A percentile compares a stretch with the other conserved stretches of the same genome.
Evolutionary conservation across 2,797 vertebrate genomes (phyloP).

Genomic region (Amazonetta brasiliensis): DNA sequence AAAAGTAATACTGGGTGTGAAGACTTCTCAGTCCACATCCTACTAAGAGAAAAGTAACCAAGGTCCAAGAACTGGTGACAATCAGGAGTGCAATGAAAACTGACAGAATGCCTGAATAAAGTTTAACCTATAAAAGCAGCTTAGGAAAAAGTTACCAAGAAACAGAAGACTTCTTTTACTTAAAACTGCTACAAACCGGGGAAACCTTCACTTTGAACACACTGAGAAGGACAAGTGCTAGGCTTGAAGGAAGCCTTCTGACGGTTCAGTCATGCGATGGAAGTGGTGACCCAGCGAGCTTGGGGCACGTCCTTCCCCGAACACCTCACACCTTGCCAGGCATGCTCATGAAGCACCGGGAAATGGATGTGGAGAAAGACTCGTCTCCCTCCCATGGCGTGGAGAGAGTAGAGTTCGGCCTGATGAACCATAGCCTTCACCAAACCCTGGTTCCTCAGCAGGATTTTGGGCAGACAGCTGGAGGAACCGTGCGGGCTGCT

Average conservation of each 20-base stretch:
- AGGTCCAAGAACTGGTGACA: not conserved
- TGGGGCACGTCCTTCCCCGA: accelerated
- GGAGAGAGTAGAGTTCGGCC: not conserved
- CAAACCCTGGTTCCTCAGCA: accelerated
- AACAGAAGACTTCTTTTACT: not conserved
- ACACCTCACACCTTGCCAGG: not conserved
- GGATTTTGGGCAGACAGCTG: not conserved
- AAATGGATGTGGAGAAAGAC: accelerated
- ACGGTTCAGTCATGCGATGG: not conserved
- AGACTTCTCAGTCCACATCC: not conserved
- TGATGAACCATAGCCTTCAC: not conserved
- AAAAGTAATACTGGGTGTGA: not conserved
- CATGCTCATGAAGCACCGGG: not conserved
- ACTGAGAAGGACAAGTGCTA: not conserved
- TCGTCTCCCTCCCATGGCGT: accelerated
- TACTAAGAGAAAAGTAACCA: not conserved
- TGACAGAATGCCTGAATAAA: not conserved
- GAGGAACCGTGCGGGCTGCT: accelerated
- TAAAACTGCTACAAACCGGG: not conserved
- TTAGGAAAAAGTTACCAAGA: not conserved
- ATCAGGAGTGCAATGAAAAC: not conserved
- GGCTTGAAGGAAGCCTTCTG: not conserved
- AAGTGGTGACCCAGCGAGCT: not conserved
- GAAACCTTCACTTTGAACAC: accelerated
- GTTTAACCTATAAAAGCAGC: accelerated